Conservation (phyloP, 2,797 vertebrate species). For the Decapterus maruadsi region DNA sequence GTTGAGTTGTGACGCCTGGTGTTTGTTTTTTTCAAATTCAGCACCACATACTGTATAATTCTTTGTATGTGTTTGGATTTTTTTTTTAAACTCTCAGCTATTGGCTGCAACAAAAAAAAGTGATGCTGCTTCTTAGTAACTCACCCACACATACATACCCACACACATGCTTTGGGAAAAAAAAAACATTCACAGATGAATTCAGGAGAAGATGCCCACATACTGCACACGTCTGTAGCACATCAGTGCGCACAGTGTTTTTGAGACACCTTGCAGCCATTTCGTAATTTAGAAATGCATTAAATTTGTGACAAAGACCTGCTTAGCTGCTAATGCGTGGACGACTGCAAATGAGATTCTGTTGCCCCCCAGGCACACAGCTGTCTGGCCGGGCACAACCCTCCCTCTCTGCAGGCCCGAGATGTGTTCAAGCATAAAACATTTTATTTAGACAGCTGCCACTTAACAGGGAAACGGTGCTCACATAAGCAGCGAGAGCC, state of each 20-base stretch:
- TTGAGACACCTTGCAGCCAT: constrained; percentile 30
- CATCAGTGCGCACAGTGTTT: constrained; percentile 1
- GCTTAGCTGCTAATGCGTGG: constrained; percentile 49
- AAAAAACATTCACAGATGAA: constrained; percentile 13
- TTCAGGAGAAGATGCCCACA: constrained; percentile 13
- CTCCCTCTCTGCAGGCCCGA: constrained; percentile 45
- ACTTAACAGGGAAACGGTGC: constrained; percentile 44
- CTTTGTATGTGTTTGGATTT: neutral
- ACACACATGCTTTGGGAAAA: constrained; percentile 34
- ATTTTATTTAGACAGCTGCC: constrained; percentile 64
- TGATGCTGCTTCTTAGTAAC: constrained; percentile 43
- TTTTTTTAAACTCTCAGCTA: constrained; percentile 23
- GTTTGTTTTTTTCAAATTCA: constrained; percentile 8
- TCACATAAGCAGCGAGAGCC: constrained; percentile 33
- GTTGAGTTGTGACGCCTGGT: constrained; percentile 16
- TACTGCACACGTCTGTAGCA: neutral
- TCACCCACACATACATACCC: constrained; percentile 50
- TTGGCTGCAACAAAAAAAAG: constrained; percentile 16
- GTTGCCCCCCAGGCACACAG: constrained; percentile 49
- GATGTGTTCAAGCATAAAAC: constrained; percentile 56
- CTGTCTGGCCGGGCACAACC: constrained; percentile 59
- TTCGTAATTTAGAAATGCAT: constrained; percentile 50
- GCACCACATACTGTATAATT: constrained; percentile 21
- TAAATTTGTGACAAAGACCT: constrained; percentile 45
- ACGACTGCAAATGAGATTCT: constrained; percentile 57